A percentile compares a stretch with the other conserved stretches of the same genome.
These are phyloP conservation scores for Rhineura floridana DNA, from an alignment of 2,113 vertebrate genomes.

Conservation along the genomic window DNA sequence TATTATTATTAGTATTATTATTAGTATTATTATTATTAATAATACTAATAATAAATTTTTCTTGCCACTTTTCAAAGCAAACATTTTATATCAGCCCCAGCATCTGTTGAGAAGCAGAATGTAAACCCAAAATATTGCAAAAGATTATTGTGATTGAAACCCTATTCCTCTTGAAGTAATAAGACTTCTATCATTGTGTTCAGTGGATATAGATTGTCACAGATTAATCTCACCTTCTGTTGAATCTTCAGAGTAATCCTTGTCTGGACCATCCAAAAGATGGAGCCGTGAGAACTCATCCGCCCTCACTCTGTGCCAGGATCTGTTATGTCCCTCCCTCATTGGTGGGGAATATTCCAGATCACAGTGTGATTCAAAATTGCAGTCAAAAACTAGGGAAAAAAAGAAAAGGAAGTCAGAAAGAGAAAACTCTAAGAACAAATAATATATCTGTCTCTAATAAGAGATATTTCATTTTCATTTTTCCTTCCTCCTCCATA, in stretches of 20 bases:
- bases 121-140: neutral
- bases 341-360: slow-evolving; percentile 76
- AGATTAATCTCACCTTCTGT: slow-evolving; percentile 72
- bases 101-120: neutral
- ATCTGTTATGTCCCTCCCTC: slow-evolving; percentile 53
- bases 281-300: slow-evolving; percentile 71
- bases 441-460: neutral
- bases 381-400: slow-evolving; percentile 82
- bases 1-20: neutral
- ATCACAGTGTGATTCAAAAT: slow-evolving; percentile 81
- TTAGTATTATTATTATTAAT: neutral
- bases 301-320: slow-evolving; percentile 74
- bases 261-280: slow-evolving; percentile 57
- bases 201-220: neutral
- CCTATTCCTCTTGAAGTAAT: neutral
- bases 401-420: slow-evolving; percentile 44
- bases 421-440: neutral
- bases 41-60: neutral
- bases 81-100: neutral
- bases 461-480: neutral
- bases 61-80: neutral
- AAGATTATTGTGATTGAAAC: neutral
- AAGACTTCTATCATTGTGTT: neutral
- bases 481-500: neutral
- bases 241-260: slow-evolving; percentile 73